Evolutionary conservation across 2,113 vertebrate genomes (phyloP), one percentile per base, ranked within the genome.

Genomic region (Heloderma charlesbogerti): DNA sequence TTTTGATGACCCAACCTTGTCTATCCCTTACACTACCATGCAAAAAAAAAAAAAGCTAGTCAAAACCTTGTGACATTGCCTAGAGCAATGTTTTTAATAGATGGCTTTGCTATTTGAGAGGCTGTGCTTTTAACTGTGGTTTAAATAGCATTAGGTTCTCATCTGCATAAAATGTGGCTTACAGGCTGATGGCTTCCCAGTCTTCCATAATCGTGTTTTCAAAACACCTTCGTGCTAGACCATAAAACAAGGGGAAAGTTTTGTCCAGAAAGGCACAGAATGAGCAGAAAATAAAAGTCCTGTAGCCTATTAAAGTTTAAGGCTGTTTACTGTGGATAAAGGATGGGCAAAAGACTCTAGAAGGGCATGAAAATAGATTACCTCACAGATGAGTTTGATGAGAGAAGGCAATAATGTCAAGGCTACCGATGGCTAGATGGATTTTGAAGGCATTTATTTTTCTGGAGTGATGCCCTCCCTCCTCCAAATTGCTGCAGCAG

Each of bases 111-210:
- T 95, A 91, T 96, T 95, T 93, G 94, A 96, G 69, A 97, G 95
- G 72, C 94, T 97, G 90, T 89, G 93, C 90, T 96, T 96, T 96
- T 95, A 96, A 96, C 95, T 95, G 91, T 95, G 96, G 94, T 89
- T 96, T 96, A 96, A 97, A 95, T 95, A 88, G 87, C 93, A 96
- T 97, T 97, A 96, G 92, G 94, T 90, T 87, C 84, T 96, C 88
- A 91, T 96, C 96, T 95, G 95, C 94, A 97, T 95, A 96, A 93
- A 86, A 74, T 94, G 72, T 89, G 45, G 89, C 91, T 69, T 85
- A 72, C 94, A 92, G 93, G 63, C 83, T 88, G 84, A 91, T 89
- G 15, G 71, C 91, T 91, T 91, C 88, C 72, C 57, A 78, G 2
- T 96, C 88, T 95, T 93, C 71, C 89, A 93, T 57, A 92, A 75